Conservation (phyloP, 2,113 vertebrate species). For the Prionailurus bengalensis region DNA sequence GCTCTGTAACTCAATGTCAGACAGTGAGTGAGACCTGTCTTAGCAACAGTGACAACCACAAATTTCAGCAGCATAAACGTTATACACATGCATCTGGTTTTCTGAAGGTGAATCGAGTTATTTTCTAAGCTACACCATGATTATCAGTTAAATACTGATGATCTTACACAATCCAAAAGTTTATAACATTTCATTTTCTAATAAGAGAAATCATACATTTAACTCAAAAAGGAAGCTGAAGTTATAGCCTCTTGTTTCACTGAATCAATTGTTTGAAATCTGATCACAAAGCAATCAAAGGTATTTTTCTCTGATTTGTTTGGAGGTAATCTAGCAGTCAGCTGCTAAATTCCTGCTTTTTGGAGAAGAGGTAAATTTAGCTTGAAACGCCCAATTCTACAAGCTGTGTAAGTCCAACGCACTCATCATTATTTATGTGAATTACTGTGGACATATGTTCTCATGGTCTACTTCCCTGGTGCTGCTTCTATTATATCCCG, state of each 20-base stretch:
- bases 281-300: slow-evolving; percentile 9
- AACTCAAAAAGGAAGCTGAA: slow-evolving; percentile 45
- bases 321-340: not conserved
- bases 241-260: slow-evolving; percentile 8
- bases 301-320: not conserved
- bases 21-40: slow-evolving; percentile 67
- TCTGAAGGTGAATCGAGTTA: slow-evolving; percentile 59
- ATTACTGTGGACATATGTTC: not conserved
- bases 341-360: not conserved
- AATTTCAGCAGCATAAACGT: slow-evolving; percentile 46
- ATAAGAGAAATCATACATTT: slow-evolving; percentile 2
- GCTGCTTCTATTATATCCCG: not conserved
- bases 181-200: slow-evolving; percentile 31
- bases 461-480: not conserved
- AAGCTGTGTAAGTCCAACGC: not conserved
- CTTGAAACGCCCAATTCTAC: not conserved
- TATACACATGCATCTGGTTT: not conserved
- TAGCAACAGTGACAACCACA: slow-evolving; percentile 40
- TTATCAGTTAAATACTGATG: not conserved
- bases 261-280: slow-evolving; percentile 39
- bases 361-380: slow-evolving; percentile 32
- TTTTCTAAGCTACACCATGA: slow-evolving; percentile 55
- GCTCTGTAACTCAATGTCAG: slow-evolving; percentile 63
- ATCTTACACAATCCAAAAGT: not conserved
- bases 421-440: not conserved